Conservation (phyloP, 2,888 invertebrate species). For the Stenoptilia bipunctidactyla region DNA sequence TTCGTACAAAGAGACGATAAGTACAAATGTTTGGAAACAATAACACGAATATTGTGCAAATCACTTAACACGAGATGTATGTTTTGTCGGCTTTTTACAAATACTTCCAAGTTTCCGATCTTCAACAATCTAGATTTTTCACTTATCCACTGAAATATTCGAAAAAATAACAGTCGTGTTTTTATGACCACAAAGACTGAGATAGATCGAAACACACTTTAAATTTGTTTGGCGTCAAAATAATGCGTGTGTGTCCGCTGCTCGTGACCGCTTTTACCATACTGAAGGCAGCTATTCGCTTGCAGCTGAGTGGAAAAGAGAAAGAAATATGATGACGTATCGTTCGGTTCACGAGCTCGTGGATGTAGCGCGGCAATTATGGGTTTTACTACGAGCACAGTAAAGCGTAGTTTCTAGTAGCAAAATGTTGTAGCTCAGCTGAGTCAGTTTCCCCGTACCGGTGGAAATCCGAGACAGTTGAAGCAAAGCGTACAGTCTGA, state of each 20-base stretch:
- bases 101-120: background rate
- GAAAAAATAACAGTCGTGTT: background rate
- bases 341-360: constrained; percentile 21
- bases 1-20: constrained; percentile 35
- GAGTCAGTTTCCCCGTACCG: constrained; percentile 56
- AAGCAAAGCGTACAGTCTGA: constrained; percentile 49
- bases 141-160: constrained; percentile 17
- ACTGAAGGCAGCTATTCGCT: constrained; percentile 56
- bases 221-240: background rate
- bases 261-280: constrained; percentile 48
- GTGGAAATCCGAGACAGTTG: constrained; percentile 55
- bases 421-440: constrained; percentile 30
- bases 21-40: constrained; percentile 58
- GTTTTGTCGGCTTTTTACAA: constrained; percentile 12
- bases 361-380: background rate
- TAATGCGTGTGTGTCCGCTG: constrained; percentile 27
- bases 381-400: background rate
- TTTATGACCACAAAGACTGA: background rate
- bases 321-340: constrained; percentile 51
- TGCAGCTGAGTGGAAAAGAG: constrained; percentile 54
- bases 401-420: background rate
- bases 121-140: background rate
- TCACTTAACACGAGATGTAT: constrained; percentile 23
- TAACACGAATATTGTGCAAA: constrained; percentile 26
- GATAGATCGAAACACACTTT: background rate